Conservation (phyloP, 2,113 vertebrate species). For the Heloderma charlesbogerti region DNA sequence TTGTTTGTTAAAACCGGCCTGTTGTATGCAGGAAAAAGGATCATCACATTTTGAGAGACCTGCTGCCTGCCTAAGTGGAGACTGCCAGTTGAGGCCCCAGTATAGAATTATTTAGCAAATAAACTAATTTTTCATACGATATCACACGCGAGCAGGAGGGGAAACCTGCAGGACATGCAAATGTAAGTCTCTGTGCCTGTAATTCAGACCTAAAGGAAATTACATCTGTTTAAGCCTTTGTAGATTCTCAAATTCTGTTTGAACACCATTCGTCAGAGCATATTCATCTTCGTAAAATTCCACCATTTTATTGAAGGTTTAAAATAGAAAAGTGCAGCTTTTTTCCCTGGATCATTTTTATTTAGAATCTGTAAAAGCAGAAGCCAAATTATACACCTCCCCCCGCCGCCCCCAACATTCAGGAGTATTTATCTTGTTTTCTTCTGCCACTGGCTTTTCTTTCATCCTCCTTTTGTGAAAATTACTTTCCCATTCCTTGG, state of each 20-base stretch:
- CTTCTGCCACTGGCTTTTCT: constrained; percentile 39
- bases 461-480: constrained; percentile 51
- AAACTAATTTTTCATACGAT: not conserved
- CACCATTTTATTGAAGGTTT: not conserved
- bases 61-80: not conserved
- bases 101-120: not conserved
- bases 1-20: not conserved
- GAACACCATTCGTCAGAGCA: constrained; percentile 19
- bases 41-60: not conserved
- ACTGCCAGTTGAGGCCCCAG: not conserved
- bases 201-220: constrained; percentile 42
- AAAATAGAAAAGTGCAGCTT: not conserved
- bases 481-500: constrained; percentile 29
- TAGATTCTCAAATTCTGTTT: constrained; percentile 38
- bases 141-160: not conserved
- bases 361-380: constrained; percentile 5
- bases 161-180: constrained; percentile 16
- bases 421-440: constrained; percentile 56
- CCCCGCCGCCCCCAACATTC: not conserved
- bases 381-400: constrained; percentile 27
- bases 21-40: not conserved
- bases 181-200: constrained; percentile 37
- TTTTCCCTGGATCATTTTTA: constrained; percentile 6
- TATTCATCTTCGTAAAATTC: not conserved
- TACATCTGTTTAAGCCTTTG: constrained; percentile 15